Evolutionary conservation across 2,797 vertebrate genomes (phyloP), one percentile per base, ranked within the genome.

Genomic region (Odontamblyopus rebecca): DNA sequence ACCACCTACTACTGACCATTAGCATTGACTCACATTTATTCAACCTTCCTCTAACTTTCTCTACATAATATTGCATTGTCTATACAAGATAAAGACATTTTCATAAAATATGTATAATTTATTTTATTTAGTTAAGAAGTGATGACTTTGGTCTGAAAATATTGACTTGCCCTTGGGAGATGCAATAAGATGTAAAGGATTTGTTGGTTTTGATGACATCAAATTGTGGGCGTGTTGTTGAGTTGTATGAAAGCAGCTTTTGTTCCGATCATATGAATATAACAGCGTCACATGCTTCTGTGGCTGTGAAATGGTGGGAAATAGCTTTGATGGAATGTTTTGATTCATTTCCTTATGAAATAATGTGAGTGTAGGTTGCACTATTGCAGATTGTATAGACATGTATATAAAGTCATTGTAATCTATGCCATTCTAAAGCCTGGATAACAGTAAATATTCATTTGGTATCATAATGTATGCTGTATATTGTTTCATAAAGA

Each of bases 221-320:
- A 91, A 89, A 89, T 86, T 88, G 94, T 94, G 90, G 93, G 92
- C 78, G 75, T 62, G 91, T 90, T 92, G 92, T 93, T 89, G 76
- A 50, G 84, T 70, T 72, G 30, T 70, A 76, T 93, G 88, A 95
- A 94, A 91, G 91, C 83, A 85, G 80, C 83, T 84, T 81, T 91
- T 94, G 93, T 95, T 92, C 88, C 77, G 73, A 53, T 71, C 61
- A 18, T 61, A 90, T 87, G 74, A 88, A 91, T 90, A 88, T 85
- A 72, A 86, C 86, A 93, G 92, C 76, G 16, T 84, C 86, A 82
- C 76, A 72, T 80, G 83, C 82, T 68, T 66, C 61, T 56, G 57
- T 66, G 38, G 6, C 68, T 60, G 73, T 76, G 18, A 67, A 73
- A 75, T 23, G 35, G 30, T 54, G 44, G 29, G 68, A 73, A 59